A percentile compares a stretch with the other conserved stretches of the same genome.
Evolutionary conservation across 2,888 invertebrate species (phyloP).

Genomic region (Syrista parreyssii): DNA sequence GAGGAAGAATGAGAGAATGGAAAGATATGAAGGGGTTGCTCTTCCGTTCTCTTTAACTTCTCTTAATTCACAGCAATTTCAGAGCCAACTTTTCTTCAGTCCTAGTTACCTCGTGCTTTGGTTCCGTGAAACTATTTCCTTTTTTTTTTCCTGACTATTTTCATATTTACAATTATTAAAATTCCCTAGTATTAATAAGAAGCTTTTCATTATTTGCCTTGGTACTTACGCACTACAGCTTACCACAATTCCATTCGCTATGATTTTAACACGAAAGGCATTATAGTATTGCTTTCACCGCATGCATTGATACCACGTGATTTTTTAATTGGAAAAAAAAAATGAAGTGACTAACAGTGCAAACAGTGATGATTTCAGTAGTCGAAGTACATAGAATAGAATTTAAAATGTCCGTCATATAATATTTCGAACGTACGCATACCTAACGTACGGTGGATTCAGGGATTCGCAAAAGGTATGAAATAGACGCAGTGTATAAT

Average conservation of each 20-base stretch:
- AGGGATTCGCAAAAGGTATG: neutral
- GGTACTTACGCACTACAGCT: neutral
- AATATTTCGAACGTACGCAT: neutral
- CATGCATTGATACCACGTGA: neutral
- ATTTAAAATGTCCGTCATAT: neutral
- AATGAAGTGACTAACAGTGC: neutral
- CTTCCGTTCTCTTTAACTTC: neutral
- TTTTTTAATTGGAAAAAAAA: neutral
- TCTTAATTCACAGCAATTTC: neutral
- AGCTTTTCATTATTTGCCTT: neutral
- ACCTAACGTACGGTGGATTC: neutral
- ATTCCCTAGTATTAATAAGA: neutral
- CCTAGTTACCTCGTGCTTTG: neutral
- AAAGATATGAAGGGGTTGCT: neutral
- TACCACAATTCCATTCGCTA: neutral
- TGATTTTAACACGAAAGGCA: neutral
- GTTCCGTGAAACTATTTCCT: neutral
- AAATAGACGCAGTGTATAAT: neutral
- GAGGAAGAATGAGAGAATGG: constrained; percentile 6
- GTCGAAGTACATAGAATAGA: neutral
- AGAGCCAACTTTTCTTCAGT: neutral
- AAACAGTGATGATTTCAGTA: neutral
- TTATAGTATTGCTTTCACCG: neutral
- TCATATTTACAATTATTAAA: neutral
- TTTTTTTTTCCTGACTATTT: neutral